Conservation (phyloP, 2,888 invertebrate genomes). For the Caenorhabditis wallacei region DNA sequence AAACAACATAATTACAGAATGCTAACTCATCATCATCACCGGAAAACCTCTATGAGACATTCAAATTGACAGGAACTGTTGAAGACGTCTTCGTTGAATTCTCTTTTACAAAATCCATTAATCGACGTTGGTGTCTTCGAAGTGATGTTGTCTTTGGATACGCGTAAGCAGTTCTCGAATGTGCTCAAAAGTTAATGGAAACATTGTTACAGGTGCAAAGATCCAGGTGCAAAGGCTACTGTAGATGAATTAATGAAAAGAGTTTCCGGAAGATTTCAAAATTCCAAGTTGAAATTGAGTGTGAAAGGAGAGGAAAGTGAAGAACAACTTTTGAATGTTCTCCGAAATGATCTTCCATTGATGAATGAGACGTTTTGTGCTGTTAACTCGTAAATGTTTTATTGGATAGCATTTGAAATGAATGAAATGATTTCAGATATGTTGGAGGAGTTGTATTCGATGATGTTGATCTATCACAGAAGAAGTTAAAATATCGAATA, state of each 20-base stretch:
- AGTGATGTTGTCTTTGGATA: constrained; percentile 47
- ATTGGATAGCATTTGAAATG: not conserved
- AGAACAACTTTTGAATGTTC: constrained; percentile 33
- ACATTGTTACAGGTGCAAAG: constrained; percentile 30
- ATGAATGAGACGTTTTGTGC: constrained; percentile 39
- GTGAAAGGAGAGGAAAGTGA: constrained; percentile 37
- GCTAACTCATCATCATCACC: constrained; percentile 27
- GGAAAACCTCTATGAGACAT: constrained; percentile 29
- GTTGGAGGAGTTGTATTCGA: constrained; percentile 65
- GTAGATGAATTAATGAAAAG: constrained; percentile 46
- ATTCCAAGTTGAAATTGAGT: constrained; percentile 20
- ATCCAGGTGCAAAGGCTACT: constrained; percentile 3
- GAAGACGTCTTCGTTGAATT: constrained; percentile 51
- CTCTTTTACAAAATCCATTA: constrained; percentile 32
- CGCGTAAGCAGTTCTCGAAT: constrained; percentile 34
- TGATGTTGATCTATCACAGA: constrained; percentile 18
- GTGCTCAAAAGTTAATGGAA: not conserved
- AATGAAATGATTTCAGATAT: constrained; percentile 29
- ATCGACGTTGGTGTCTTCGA: constrained; percentile 48
- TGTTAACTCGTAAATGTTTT: constrained; percentile 27
- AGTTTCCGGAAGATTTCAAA: constrained; percentile 28
- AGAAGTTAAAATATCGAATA: constrained; percentile 48
- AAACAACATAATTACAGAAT: constrained; percentile 18
- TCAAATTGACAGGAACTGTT: constrained; percentile 48
- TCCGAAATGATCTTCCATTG: constrained; percentile 51